Evolutionary conservation across 2,797 vertebrate genomes (phyloP), one percentile per base, ranked within the genome.

Genomic region (Tarsius wallacei): DNA sequence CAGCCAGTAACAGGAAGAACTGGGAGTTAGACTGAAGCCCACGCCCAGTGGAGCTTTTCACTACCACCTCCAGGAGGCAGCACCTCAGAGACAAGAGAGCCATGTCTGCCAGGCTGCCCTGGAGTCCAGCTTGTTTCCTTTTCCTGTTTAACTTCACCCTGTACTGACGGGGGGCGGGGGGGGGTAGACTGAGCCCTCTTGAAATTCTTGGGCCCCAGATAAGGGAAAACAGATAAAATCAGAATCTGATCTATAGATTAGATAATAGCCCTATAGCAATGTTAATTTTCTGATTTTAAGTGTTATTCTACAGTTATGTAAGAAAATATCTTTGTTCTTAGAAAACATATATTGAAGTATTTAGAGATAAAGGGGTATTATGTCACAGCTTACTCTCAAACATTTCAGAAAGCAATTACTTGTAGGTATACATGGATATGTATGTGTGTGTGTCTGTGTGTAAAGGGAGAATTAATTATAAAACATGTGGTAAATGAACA

Each of bases 261-360:
- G 26, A 21, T 57, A 63, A n/a, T 70, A 63, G 36, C 16, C 22
- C 9, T 64, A 1, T 53, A 70, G 68, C 22, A 61, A 14, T 77
- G 11, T 81, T 47, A 26, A 71, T 88, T 85, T 88, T 42, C n/a
- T 77, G 28, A 89, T 73, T 77, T 64, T 85, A 88, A 24, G 88
- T 31, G 31, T 63, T 83, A 17, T 36, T 94, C 9, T 94, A 12
- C 31, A 81, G 28, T 84, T 90, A 59, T 22, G 0, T 53, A 74
- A 93, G 47, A 90, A 90, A 87, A 51, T 53, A 2, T 53, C 28
- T 86, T 90, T 77, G 57, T 87, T 94, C 70, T 68, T 78, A 84
- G 76, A 83, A 96, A 93, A 88, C 22, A 91, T 2, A 68, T 78
- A 19, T 47, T 86, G 33, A 86, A 55, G 24, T 80, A 66, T 61